Base-by-base conservation (phyloP, 2,113 vertebrate genomes). In the Scomber colias region DNA sequence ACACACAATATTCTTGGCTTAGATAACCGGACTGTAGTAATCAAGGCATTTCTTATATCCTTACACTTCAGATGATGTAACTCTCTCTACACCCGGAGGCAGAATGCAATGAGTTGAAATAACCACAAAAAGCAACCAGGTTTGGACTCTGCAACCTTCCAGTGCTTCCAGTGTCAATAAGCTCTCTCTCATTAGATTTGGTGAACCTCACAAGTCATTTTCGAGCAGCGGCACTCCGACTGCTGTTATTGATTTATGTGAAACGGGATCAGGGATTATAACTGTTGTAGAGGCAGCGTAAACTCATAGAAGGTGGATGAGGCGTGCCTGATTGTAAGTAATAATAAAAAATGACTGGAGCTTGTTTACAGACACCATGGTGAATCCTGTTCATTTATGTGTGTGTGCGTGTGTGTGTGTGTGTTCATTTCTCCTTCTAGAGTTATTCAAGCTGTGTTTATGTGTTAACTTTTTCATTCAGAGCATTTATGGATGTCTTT, bases 231-330 rank as follows among this genome's bases (percentile, higher is more conserved):
- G 11, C 51, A 44, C 46, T 76, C 64, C 61, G 71, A 35, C 71
- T 60, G 66, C 56, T 65, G 2, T 46, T 85, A 85, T 83, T 87
- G 81, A 89, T 86, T 89, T 55, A 45, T 77, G 78, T 71, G 80
- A 62, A 75, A 55, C 72, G 30, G 21, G 61, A 40, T 45, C 16
- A n/a, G 51, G 64, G 75, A 71, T 84, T 46, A 13, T 51, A 27
- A n/a, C 19, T 57, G 21, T 55, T 72, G 61, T 31, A 50, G 72
- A 77, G n/a, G 30, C 4, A 5, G 65, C 61, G 67, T 74, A 79
- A 77, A 71, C 55, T 9, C 11, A 0, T 19, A 31, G 51, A 11
- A 9, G 2, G 35, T 46, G 65, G 56, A 50, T 49, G 78, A 74
- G 24, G 17, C 24, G 3, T 45, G 40, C 14, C 59, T 74, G 64